Conservation (phyloP, 2,113 vertebrate genomes). For the Quiscalus mexicanus region DNA sequence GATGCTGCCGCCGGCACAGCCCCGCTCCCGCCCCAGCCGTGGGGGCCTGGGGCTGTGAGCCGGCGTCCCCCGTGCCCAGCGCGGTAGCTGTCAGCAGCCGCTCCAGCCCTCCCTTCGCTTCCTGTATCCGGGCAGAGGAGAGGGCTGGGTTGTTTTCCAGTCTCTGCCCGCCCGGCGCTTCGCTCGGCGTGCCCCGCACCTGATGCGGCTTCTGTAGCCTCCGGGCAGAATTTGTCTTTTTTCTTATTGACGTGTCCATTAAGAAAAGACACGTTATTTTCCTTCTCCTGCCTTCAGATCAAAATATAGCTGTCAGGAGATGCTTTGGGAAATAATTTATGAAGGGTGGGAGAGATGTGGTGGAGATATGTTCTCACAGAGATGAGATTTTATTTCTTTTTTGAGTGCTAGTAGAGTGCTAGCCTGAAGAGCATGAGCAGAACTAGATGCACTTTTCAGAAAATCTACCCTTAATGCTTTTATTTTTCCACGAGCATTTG, state of each 20-base stretch:
- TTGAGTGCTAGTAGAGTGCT: neutral
- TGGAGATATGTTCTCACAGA: neutral
- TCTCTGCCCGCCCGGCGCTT: neutral
- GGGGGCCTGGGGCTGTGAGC: neutral
- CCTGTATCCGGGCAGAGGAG: neutral
- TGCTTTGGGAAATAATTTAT: neutral
- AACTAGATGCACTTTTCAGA: neutral
- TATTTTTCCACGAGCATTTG: neutral
- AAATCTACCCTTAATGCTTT: neutral
- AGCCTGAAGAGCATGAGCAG: neutral
- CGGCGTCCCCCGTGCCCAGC: neutral
- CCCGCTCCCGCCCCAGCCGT: neutral
- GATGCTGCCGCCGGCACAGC: neutral
- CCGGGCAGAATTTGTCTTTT: neutral
- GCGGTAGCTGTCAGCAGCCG: rapidly evolving
- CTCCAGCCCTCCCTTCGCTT: neutral
- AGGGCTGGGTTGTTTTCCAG: neutral
- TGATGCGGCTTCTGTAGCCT: neutral
- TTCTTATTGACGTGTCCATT: neutral
- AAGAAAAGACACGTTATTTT: neutral
- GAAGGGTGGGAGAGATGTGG: neutral
- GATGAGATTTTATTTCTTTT: neutral
- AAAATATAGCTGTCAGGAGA: neutral
- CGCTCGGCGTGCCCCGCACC: neutral
- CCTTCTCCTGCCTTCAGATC: neutral